Percentiles rank a stretch among this genome's conserved stretches.
Conservation (phyloP, 1,140 invertebrate species). For the Brachionus rubens region DNA sequence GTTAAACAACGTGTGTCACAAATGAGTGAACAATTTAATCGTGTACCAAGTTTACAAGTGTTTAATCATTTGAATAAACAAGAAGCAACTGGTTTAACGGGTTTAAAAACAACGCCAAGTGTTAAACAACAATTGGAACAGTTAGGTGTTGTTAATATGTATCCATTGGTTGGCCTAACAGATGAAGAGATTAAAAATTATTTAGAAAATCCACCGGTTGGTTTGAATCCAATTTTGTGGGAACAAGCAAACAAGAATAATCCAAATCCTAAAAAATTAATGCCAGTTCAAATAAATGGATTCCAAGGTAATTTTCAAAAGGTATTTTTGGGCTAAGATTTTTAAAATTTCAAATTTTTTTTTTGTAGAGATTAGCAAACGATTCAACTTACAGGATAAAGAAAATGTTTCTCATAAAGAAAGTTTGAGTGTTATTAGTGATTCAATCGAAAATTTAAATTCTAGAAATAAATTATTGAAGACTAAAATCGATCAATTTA, state of each 20-base stretch:
- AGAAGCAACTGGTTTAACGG: slow-evolving; percentile 62
- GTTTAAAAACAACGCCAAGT: slow-evolving; percentile 50
- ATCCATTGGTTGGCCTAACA: slow-evolving; percentile 54
- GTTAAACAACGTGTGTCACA: slow-evolving; percentile 25
- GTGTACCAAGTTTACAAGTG: slow-evolving; percentile 30
- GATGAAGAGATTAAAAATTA: slow-evolving; percentile 76
- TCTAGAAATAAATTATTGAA: slow-evolving; percentile 41
- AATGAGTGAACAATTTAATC: slow-evolving; percentile 19
- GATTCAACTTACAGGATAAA: slow-evolving; percentile 74
- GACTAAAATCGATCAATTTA: slow-evolving; percentile 42
- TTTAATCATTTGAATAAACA: slow-evolving; percentile 54
- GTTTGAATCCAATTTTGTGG: slow-evolving; percentile 67
- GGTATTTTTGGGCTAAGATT: not conserved
- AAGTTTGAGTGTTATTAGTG: slow-evolving; percentile 62
- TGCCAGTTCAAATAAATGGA: slow-evolving; percentile 87
- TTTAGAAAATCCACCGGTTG: slow-evolving; percentile 77
- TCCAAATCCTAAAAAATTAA: slow-evolving; percentile 79
- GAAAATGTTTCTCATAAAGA: slow-evolving; percentile 74
- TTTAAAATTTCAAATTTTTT: not conserved
- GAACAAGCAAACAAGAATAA: slow-evolving; percentile 84
- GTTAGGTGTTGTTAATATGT: slow-evolving; percentile 56
- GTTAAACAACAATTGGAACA: slow-evolving; percentile 69
- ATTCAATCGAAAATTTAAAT: slow-evolving; percentile 41
- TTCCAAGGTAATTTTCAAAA: slow-evolving; percentile 64
- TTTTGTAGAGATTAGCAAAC: slow-evolving; percentile 69